Base-by-base conservation (phyloP, 2,888 invertebrate species). In the Pycnomerus fuliginosus region DNA sequence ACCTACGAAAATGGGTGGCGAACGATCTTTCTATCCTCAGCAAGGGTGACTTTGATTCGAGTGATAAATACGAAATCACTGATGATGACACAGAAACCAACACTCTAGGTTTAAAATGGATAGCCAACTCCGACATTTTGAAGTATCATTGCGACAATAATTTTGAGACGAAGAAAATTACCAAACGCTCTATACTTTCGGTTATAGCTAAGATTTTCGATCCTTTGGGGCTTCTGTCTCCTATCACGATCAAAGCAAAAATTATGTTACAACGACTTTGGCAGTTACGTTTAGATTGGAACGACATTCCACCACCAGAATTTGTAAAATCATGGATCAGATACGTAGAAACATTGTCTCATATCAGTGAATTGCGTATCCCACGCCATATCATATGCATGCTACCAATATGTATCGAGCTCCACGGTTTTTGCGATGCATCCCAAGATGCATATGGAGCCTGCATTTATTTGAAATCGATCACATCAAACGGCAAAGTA, bases 71-170 rank as follows among this genome's bases (percentile, higher is more conserved):
- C n/a, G n/a, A n/a, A n/a, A n/a, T n/a, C n/a, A n/a, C n/a, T n/a
- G n/a, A n/a, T n/a, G n/a, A n/a, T n/a, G n/a, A n/a, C n/a, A n/a
- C n/a, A n/a, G n/a, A n/a, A n/a, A n/a, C 15, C 30, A 48, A 46
- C 34, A 48, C 40, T 1, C 41, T 47, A 24, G 48, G 45, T 4
- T 14, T 48, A 7, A 8, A 10, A 20, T 49, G 49, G 42, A 34
- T 37, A 28, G 24, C 41, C 1, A 40, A 20, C 3, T n/a, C n/a
- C n/a, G n/a, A n/a, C n/a, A n/a, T n/a, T n/a, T n/a, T n/a, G n/a
- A 22, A 13, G 11, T 34, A 16, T 22, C 34, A 13, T 7, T 31
- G n/a, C 8, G n/a, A 14, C 2, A 14, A 20, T 16, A 3, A 15
- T 4, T 23, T n/a, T n/a, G n/a, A n/a, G n/a, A n/a, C n/a, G n/a